Percentiles rank a stretch among this genome's conserved stretches.
Conservation (phyloP, 2,797 vertebrate genomes). For the Eulemur mongoz region DNA sequence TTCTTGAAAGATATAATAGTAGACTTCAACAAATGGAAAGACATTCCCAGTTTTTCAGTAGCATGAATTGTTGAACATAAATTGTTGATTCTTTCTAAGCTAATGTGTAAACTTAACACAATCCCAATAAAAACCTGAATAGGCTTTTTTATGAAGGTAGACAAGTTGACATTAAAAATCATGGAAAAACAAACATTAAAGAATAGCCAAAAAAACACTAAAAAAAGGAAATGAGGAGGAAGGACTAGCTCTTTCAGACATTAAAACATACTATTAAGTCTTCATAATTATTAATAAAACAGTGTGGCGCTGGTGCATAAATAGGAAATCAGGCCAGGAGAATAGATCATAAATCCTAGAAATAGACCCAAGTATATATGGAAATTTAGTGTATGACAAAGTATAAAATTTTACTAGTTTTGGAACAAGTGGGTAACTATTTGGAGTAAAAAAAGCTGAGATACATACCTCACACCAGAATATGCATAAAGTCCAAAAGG, state of each 20-base stretch:
- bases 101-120: not conserved
- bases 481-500: not conserved
- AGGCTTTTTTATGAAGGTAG: not conserved
- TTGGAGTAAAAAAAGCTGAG: slow-evolving; percentile 20
- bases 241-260: not conserved
- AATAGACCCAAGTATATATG: not conserved
- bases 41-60: not conserved
- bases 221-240: not conserved
- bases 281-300: slow-evolving; percentile 1
- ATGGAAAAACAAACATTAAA: not conserved
- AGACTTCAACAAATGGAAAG: not conserved
- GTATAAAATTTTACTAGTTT: not conserved
- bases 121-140: not conserved
- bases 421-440: not conserved
- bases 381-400: not conserved
- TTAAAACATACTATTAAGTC: not conserved
- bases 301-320: not conserved
- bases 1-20: not conserved
- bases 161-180: not conserved
- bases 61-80: not conserved
- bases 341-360: not conserved
- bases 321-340: not conserved
- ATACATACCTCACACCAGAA: not conserved
- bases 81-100: not conserved
- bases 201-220: not conserved